phyloP scores from a whole-genome alignment of 1,140 invertebrate species.

The Pogonognathellus flavescens region DNA sequence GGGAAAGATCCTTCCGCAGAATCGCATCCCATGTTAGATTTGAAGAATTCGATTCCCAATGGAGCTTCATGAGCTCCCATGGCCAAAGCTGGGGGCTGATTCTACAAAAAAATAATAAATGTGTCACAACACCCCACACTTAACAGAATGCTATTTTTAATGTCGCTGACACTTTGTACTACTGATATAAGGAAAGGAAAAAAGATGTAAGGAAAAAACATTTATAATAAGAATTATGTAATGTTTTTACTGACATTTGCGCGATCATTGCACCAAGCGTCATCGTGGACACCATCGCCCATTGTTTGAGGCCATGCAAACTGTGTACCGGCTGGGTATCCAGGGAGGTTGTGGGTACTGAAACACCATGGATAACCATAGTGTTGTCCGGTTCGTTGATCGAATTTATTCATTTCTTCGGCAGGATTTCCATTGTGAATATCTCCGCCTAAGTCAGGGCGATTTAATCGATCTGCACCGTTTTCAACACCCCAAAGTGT shows the following conservation, averaged over 20 bases:
- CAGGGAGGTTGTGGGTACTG: conserved; percentile 40
- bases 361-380: conserved; percentile 66
- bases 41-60: conserved; percentile 59
- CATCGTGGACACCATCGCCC: conserved; percentile 60
- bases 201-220: neutral
- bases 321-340: conserved; percentile 48
- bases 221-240: neutral
- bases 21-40: conserved; percentile 13
- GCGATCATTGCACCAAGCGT: conserved; percentile 60
- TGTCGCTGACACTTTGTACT: too few species aligned
- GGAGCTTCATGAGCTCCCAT: conserved; percentile 62
- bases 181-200: neutral
- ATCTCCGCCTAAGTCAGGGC: conserved; percentile 62
- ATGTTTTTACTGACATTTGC: conserved; percentile 57
- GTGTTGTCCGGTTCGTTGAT: conserved; percentile 49
- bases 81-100: conserved; percentile 56
- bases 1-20: conserved; percentile 53
- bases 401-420: conserved; percentile 63
- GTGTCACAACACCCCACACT: neutral
- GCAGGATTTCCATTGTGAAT: conserved; percentile 65
- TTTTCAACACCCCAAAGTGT: conserved; percentile 64
- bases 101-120: conserved; percentile 32
- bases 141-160: neutral
- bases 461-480: conserved; percentile 56
- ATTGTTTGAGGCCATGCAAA: conserved; percentile 63